phyloP scores from a whole-genome alignment of 1,140 invertebrate species.

The Drosophila grimshawi region DNA sequence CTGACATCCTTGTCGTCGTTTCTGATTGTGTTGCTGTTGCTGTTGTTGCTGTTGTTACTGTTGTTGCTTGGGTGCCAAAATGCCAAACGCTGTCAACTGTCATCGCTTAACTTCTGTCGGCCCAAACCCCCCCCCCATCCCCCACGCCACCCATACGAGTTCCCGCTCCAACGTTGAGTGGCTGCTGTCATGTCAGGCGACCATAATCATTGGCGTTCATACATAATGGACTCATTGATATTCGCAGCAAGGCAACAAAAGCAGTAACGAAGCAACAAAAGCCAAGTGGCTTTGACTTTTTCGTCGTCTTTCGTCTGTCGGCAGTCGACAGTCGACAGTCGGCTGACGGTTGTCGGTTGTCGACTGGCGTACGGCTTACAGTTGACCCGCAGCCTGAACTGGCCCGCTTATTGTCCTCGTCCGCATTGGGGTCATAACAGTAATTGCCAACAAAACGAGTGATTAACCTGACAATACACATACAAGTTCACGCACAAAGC shows the following conservation, averaged over 20 bases:
- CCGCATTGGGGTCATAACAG: conserved; percentile 69
- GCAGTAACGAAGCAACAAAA: conserved; percentile 37
- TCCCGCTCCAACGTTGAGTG: conserved; percentile 38
- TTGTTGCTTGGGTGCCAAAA: conserved; percentile 42
- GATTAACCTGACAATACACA: conserved; percentile 75
- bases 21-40: conserved; percentile 31
- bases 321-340: background rate
- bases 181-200: conserved; percentile 70
- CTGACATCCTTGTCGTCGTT: background rate
- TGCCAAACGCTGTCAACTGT: conserved; percentile 63
- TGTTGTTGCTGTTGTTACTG: background rate
- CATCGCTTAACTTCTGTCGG: conserved; percentile 30
- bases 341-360: background rate
- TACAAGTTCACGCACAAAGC: conserved; percentile 24
- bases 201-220: conserved; percentile 79
- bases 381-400: conserved; percentile 14
- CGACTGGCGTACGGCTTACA: background rate
- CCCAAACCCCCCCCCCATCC: background rate
- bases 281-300: conserved; percentile 65
- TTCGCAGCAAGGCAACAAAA: conserved; percentile 68
- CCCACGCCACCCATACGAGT: background rate
- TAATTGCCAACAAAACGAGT: conserved; percentile 80
- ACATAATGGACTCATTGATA: conserved; percentile 80
- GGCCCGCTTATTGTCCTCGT: conserved; percentile 52
- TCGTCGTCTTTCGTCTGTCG: background rate